These are phyloP conservation scores for Spodoptera exigua DNA, from an alignment of 2,888 invertebrate genomes.

Conservation along the genomic window DNA sequence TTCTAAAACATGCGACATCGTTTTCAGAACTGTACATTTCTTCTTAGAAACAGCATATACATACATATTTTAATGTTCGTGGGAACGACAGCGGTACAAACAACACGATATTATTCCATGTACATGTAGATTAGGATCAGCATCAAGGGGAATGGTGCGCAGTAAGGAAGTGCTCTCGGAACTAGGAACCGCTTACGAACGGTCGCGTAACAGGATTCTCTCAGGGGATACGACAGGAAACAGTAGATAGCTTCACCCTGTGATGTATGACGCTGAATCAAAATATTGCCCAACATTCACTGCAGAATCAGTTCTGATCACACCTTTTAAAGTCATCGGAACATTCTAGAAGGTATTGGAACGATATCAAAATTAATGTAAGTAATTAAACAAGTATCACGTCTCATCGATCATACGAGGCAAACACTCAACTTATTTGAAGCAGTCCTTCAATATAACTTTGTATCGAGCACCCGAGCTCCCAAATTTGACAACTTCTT, in stretches of 20 bases:
- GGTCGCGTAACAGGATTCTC: conserved; percentile 57
- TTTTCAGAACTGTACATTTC: conserved; percentile 27
- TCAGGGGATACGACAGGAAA: conserved; percentile 35
- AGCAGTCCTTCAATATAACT: conserved; percentile 18
- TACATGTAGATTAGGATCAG: conserved; percentile 53
- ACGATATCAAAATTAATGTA: not conserved
- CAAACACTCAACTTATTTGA: conserved; percentile 1
- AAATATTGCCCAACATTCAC: not conserved
- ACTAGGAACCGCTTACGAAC: conserved; percentile 62
- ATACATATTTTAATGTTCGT: conserved; percentile 29
- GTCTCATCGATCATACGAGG: conserved; percentile 2
- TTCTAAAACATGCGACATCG: not conserved
- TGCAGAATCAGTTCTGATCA: no score
- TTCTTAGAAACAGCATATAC: conserved; percentile 24
- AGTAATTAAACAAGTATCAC: conserved; percentile 1
- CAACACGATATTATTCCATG: conserved; percentile 35
- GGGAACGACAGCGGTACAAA: conserved; percentile 37
- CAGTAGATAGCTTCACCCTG: conserved; percentile 31
- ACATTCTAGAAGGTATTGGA: not conserved
- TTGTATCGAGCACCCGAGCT: conserved; percentile 22
- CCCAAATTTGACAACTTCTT: conserved; percentile 45
- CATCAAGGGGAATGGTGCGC: conserved; percentile 52
- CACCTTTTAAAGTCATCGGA: no score
- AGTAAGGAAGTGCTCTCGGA: conserved; percentile 66
- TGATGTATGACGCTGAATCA: conserved; percentile 15